Conservation (phyloP, 2,113 vertebrate genomes). For the Calidris pugnax region DNA sequence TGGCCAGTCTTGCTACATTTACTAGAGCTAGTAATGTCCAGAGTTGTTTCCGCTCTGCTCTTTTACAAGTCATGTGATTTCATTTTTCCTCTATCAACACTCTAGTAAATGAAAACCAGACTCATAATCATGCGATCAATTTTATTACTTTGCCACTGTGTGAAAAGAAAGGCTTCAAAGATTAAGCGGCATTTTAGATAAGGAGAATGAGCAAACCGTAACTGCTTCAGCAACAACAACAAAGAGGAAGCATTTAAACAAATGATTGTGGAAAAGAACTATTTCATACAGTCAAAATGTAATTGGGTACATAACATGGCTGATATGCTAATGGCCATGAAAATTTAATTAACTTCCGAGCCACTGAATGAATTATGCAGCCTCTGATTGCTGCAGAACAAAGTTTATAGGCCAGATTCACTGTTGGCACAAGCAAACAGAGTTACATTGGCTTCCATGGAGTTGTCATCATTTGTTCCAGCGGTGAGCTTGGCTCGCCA, state of each 20-base stretch:
- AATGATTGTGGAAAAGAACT: not conserved
- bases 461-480: slow-evolving; percentile 16
- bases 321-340: not conserved
- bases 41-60: not conserved
- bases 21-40: not conserved
- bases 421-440: not conserved
- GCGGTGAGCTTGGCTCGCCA: not conserved
- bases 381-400: not conserved
- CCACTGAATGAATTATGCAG: not conserved
- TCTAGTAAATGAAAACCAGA: slow-evolving; percentile 36
- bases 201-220: not conserved
- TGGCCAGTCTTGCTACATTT: not conserved
- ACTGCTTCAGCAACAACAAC: not conserved
- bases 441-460: not conserved
- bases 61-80: slow-evolving; percentile 9
- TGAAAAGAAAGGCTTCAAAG: slow-evolving; percentile 4
- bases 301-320: not conserved
- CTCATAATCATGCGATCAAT: not conserved
- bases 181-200: slow-evolving; percentile 17
- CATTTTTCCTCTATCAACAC: not conserved
- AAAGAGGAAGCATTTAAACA: not conserved
- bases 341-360: slow-evolving; percentile 19
- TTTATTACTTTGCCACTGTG: slow-evolving; percentile 19
- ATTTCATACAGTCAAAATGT: not conserved
- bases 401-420: slow-evolving; percentile 11